These are phyloP conservation scores for Pseudotriccus pelzelni DNA, from an alignment of 2,797 vertebrate species.

Conservation along the genomic window DNA sequence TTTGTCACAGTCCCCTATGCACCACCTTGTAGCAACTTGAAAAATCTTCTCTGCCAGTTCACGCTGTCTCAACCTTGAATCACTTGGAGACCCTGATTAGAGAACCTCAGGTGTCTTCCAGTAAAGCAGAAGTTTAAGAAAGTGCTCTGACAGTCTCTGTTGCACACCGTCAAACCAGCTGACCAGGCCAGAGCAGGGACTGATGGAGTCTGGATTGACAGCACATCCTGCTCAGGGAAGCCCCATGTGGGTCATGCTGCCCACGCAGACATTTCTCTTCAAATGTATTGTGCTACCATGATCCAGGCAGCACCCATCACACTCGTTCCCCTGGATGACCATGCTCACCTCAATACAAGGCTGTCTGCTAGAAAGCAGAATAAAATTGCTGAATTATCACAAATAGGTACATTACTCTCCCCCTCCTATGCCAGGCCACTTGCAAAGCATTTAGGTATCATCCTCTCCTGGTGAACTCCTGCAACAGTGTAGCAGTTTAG, in stretches of 20 bases:
- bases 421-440: not conserved
- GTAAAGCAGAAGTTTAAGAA: not conserved
- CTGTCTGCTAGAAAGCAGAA: not conserved
- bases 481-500: not conserved
- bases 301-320: not conserved
- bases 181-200: not conserved
- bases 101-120: not conserved
- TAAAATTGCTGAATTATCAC: not conserved
- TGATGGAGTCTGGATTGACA: not conserved
- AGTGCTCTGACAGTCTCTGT: not conserved
- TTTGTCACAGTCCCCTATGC: not conserved
- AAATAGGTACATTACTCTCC: not conserved
- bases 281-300: accelerated
- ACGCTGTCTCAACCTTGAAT: not conserved
- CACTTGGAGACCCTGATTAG: not conserved
- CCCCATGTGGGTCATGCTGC: not conserved
- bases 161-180: not conserved
- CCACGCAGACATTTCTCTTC: not conserved
- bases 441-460: not conserved
- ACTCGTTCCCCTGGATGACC: not conserved
- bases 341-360: not conserved
- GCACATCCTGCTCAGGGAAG: not conserved
- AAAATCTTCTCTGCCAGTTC: not conserved
- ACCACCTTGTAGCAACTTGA: not conserved
- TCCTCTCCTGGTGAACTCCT: not conserved